Conservation (phyloP, 2,888 invertebrate species). For the Drosophila pseudotalamancana region DNA sequence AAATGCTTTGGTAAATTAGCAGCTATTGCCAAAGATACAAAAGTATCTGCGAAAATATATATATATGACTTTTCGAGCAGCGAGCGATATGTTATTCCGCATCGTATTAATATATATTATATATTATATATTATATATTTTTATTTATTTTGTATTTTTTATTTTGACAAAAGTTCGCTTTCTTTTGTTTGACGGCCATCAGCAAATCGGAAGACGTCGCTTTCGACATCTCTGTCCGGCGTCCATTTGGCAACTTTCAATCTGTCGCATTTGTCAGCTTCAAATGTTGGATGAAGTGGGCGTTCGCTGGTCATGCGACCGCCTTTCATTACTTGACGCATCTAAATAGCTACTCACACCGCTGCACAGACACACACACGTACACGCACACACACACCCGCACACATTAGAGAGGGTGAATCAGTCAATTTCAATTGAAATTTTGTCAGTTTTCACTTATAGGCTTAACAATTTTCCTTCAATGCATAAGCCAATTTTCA, state of each 20-base stretch:
- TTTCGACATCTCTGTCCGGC: slow-evolving; percentile 49
- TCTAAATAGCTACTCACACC: slow-evolving; percentile 35
- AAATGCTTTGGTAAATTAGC: slow-evolving; percentile 67
- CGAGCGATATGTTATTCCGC: neutral
- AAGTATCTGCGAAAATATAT: slow-evolving; percentile 11
- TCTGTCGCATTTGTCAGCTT: slow-evolving; percentile 76
- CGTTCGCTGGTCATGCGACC: slow-evolving; percentile 61
- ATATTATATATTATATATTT: neutral
- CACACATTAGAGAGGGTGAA: slow-evolving; percentile 3
- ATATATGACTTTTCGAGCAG: slow-evolving; percentile 1
- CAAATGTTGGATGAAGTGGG: slow-evolving; percentile 64
- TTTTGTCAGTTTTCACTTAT: neutral
- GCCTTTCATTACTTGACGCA: slow-evolving; percentile 49
- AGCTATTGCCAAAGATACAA: slow-evolving; percentile 2
- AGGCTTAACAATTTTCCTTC: neutral
- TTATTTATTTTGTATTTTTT: neutral
- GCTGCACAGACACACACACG: neutral
- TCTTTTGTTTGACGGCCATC: slow-evolving; percentile 43
- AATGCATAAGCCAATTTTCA: too few relatives aligned
- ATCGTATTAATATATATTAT: slow-evolving; percentile 4
- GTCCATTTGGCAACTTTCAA: slow-evolving; percentile 71
- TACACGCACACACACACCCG: neutral
- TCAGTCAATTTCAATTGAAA: neutral
- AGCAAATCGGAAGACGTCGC: slow-evolving; percentile 38
- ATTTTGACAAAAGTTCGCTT: slow-evolving; percentile 22